Base-by-base conservation (phyloP, 1,140 invertebrate genomes). In the Bombus vancouverensis region DNA sequence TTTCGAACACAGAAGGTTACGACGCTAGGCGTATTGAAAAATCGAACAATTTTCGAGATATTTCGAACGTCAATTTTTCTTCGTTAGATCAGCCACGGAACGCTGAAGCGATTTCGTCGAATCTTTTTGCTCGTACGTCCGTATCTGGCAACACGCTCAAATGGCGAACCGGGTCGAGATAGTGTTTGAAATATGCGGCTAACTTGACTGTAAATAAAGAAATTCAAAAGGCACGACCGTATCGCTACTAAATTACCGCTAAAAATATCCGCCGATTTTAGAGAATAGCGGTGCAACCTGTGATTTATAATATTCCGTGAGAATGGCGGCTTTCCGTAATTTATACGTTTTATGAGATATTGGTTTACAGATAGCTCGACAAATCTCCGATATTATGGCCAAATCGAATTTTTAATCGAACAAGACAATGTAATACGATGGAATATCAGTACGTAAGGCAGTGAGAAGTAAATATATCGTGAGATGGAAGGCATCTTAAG, bases 141-240 rank as follows among this genome's bases (percentile, higher is more conserved):
- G 44, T 74, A 74, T 74, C 72, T 47, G 28, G 42, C 42, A n/a
- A 15, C 72, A 74, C n/a, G 72, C 72, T 74, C n/a, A n/a, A 74
- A 44, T 39, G 42, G 28, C 72, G 28, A 74, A 74, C 42, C 1
- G 10, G 72, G 72, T 74, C 72, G 42, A 74, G 72, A 74, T 74
- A 74, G 44, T 12, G 72, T 74, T 39, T 74, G 39, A 44, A n/a
- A 74, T 74, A 74, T 28, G 72, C 39, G 72, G 18, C 72, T 32
- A 74, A 74, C 72, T 3, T 18, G 8, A 9, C 72, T 32, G 72
- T 74, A 74, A 74, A 74, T 74, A 74, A 74, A 74, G 72, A 74
- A 74, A 74, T 44, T 73, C 71, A 15, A 22, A 53, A 4, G 25
- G 15, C 13, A 15, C 37, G 71, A 44, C 15, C 39, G 39, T 18